Conservation (phyloP, 2,888 invertebrate genomes). For the Kryphioiulus occultus region DNA sequence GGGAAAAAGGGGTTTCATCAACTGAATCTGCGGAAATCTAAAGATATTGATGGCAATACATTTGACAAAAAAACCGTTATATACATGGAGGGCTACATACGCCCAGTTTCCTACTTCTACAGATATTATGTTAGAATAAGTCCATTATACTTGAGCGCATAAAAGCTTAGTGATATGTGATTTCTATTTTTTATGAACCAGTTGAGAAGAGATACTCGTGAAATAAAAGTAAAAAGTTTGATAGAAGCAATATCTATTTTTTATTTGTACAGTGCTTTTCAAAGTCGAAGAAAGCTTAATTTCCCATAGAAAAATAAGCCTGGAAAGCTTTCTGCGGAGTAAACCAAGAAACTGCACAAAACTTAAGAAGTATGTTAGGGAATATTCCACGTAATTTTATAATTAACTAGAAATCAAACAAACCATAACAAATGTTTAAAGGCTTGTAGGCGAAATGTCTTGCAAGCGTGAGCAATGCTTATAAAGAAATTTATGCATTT, state of each 20-base stretch:
- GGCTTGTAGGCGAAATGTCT: too few relatives aligned
- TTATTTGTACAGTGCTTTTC: not conserved
- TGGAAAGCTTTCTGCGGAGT: not conserved
- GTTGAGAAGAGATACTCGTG: not conserved
- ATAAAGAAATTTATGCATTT: not conserved
- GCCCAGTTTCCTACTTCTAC: not conserved
- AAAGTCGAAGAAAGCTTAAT: not conserved
- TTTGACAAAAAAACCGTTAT: not conserved
- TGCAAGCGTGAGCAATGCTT: too few relatives aligned
- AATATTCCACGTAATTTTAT: too few relatives aligned
- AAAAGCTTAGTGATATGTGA: conserved; percentile 31
- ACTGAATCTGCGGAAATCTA: not conserved
- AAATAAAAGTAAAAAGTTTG: not conserved
- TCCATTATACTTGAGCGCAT: not conserved
- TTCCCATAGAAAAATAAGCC: not conserved
- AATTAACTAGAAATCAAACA: too few relatives aligned
- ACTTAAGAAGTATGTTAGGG: too few relatives aligned
- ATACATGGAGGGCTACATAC: not conserved
- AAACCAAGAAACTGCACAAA: not conserved
- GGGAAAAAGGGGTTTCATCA: not conserved
- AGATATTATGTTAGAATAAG: conserved; percentile 21
- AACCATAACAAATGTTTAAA: too few relatives aligned
- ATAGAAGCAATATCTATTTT: conserved; percentile 10
- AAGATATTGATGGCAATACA: not conserved
- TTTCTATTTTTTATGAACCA: not conserved